These are phyloP conservation scores for Pachymerium ferrugineum DNA, from an alignment of 2,888 invertebrate genomes.

Conservation along the genomic window DNA sequence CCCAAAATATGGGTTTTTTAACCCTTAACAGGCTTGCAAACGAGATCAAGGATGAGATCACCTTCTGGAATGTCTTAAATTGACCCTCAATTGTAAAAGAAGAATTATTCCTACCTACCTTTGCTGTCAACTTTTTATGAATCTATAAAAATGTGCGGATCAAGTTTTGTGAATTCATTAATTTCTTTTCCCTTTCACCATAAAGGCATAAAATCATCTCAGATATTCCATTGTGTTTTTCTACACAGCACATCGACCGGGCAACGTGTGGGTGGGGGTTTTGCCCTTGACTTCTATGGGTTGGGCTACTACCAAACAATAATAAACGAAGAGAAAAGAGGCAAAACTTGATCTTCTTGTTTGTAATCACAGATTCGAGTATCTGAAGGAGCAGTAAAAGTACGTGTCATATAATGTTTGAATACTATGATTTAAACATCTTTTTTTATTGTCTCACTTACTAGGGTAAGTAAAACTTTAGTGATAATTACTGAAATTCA, in stretches of 20 bases:
- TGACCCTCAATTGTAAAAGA: not conserved
- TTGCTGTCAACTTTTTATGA: not conserved
- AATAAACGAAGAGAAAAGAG: not conserved
- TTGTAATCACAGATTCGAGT: too few relatives aligned
- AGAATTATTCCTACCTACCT: not conserved
- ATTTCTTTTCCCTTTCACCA: not conserved
- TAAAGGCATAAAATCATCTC: not conserved
- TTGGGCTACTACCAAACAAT: not conserved
- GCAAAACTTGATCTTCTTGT: not conserved
- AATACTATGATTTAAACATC: too few relatives aligned
- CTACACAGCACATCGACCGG: not conserved
- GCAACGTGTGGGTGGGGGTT: not conserved
- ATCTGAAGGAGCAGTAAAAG: too few relatives aligned
- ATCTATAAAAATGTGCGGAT: not conserved
- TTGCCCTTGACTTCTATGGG: not conserved
- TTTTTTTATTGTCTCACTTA: too few relatives aligned
- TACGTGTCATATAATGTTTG: too few relatives aligned
- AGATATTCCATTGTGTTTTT: not conserved
- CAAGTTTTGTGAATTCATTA: not conserved
- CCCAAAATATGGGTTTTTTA: not conserved
- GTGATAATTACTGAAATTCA: not conserved
- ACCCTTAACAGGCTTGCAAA: not conserved
- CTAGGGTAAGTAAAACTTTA: not conserved
- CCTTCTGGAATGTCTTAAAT: not conserved
- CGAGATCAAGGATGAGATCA: not conserved